These are phyloP conservation scores for Ochropleura leucogaster DNA, from an alignment of 2,888 invertebrate species.

Conservation along the genomic window DNA sequence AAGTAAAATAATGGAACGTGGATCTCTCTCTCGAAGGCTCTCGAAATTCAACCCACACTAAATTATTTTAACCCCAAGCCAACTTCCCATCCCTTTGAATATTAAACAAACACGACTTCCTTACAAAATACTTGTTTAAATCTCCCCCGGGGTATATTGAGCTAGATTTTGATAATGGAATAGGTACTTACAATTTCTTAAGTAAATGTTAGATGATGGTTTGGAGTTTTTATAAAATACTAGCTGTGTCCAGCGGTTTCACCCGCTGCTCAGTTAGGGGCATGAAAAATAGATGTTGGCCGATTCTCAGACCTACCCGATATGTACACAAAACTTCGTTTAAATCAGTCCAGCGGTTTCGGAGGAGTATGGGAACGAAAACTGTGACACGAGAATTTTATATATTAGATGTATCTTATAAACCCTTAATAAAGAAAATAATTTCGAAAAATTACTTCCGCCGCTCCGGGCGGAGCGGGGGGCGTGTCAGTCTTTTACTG, in stretches of 20 bases:
- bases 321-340: too few relatives aligned
- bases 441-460: not conserved
- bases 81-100: not conserved
- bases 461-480: too few relatives aligned
- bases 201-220: slow-evolving; percentile 11
- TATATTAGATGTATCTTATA: not conserved
- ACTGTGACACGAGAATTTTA: too few relatives aligned
- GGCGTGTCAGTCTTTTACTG: too few relatives aligned
- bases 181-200: not conserved
- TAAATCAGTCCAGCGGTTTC: too few relatives aligned
- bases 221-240: too few relatives aligned
- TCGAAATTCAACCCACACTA: slow-evolving; percentile 6
- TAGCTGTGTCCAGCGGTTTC: too few relatives aligned
- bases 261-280: too few relatives aligned
- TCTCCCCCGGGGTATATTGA: not conserved
- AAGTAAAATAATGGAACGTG: too few relatives aligned
- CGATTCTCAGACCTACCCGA: too few relatives aligned
- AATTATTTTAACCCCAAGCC: not conserved
- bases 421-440: not conserved
- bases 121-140: not conserved
- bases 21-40: not conserved
- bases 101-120: slow-evolving; percentile 5
- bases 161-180: slow-evolving; percentile 24
- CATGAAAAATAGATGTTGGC: too few relatives aligned
- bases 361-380: too few relatives aligned